Evolutionary conservation across 2,888 invertebrate genomes (phyloP).

Genomic region (Heliconius charithonia): DNA sequence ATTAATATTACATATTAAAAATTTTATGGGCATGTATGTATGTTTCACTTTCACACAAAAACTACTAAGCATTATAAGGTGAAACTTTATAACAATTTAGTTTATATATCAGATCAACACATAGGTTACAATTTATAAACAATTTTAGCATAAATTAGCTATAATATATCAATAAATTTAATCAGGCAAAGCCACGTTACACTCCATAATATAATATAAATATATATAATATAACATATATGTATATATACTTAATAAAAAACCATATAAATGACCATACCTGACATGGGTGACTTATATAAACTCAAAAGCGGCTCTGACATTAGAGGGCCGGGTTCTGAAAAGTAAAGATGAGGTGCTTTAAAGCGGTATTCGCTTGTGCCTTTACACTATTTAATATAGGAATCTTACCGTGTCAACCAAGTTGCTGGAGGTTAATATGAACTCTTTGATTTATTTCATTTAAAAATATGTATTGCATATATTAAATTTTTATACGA

Average conservation of each 20-base stretch:
- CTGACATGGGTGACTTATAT: conserved; percentile 81
- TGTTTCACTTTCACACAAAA: too few relatives aligned
- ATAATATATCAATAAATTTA: too few relatives aligned
- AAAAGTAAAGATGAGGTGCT: conserved; percentile 55
- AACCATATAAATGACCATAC: conserved; percentile 55
- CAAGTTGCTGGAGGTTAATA: background rate
- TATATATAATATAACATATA: background rate
- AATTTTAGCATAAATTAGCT: too few relatives aligned
- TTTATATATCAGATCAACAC: too few relatives aligned
- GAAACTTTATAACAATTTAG: too few relatives aligned
- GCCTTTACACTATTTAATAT: background rate
- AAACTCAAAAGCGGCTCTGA: conserved; percentile 79
- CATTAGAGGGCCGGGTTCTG: conserved; percentile 78
- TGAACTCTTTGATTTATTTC: background rate
- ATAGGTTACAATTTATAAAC: too few relatives aligned
- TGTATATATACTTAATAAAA: background rate
- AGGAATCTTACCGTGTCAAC: conserved; percentile 32
- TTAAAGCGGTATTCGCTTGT: conserved; percentile 30
- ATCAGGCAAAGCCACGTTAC: too few relatives aligned
- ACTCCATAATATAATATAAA: too few relatives aligned
- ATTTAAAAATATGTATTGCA: background rate
- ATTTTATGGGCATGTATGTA: too few relatives aligned
- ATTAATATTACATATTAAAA: too few relatives aligned
- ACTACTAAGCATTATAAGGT: too few relatives aligned
- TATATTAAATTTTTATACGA: background rate